phyloP scores from a whole-genome alignment of 2,113 vertebrate species.

The Varanus komodoensis region DNA sequence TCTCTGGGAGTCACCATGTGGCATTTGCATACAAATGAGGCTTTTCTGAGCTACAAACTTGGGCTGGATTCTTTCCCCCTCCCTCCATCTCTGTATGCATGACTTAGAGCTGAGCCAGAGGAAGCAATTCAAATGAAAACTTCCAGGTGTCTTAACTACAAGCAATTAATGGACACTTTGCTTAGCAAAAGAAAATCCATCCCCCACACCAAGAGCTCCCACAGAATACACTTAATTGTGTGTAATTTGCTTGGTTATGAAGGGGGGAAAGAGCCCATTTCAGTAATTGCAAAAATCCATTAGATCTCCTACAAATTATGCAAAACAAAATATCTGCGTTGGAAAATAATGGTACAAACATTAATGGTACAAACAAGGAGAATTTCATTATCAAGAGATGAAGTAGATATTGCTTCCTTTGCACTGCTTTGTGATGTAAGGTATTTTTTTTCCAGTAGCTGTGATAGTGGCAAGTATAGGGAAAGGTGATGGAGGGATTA shows the following conservation, averaged over 20 bases:
- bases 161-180: constrained; percentile 1
- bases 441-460: background rate
- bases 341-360: background rate
- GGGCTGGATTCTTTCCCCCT: constrained; percentile 23
- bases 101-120: constrained; percentile 58
- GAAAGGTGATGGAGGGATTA: background rate
- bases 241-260: constrained; percentile 19
- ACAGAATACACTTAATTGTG: background rate
- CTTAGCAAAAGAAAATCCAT: constrained; percentile 17
- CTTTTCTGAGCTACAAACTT: constrained; percentile 46
- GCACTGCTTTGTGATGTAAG: background rate
- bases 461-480: background rate
- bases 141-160: constrained; percentile 16
- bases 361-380: background rate
- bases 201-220: background rate
- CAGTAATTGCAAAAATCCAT: constrained; percentile 3
- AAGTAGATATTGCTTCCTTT: background rate
- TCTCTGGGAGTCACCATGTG: constrained; percentile 66
- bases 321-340: constrained; percentile 9
- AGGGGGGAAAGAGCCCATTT: constrained; percentile 11
- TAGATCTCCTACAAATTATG: constrained; percentile 34
- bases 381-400: constrained; percentile 19
- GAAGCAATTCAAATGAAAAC: constrained; percentile 42
- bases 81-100: constrained; percentile 37
- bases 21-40: constrained; percentile 74